Conservation (phyloP, 2,797 vertebrate genomes). For the Pempheris klunzingeri region DNA sequence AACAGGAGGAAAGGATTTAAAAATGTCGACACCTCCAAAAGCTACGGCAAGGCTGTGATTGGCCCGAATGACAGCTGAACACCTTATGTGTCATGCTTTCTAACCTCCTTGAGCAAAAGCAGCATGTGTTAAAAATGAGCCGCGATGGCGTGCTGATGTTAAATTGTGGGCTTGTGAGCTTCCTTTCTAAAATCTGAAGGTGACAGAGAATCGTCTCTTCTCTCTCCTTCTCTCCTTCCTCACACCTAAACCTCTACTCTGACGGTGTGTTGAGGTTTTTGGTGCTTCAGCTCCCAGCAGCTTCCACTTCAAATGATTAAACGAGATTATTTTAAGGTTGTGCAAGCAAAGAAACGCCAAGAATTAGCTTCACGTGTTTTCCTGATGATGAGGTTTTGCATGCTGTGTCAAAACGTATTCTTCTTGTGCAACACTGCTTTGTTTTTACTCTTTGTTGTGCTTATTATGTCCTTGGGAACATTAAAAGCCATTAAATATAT, state of each 20-base stretch:
- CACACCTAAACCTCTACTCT: not conserved
- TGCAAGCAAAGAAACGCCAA: too few relatives aligned
- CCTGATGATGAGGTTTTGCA: not conserved
- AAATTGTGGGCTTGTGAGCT: constrained; percentile 2
- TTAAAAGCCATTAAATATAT: too few relatives aligned
- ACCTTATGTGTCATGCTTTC: not conserved
- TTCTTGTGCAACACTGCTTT: too few relatives aligned
- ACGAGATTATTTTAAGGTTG: not conserved
- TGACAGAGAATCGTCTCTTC: not conserved
- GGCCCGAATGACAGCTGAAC: not conserved
- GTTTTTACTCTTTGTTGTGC: too few relatives aligned
- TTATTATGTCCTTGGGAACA: too few relatives aligned
- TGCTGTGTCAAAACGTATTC: too few relatives aligned
- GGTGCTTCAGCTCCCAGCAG: not conserved
- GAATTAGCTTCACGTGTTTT: not conserved
- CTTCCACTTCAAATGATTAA: too few relatives aligned
- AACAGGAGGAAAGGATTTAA: not conserved
- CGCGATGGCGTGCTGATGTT: not conserved
- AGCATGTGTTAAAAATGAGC: not conserved
- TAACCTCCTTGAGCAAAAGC: not conserved
- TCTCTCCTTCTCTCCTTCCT: not conserved
- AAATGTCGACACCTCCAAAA: not conserved
- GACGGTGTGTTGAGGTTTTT: not conserved
- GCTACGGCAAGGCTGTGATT: not conserved
- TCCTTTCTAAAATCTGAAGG: not conserved